Percentiles rank a stretch among this genome's conserved stretches.
Conservation (phyloP, 2,888 invertebrate species). For the Parnassius mnemosyne region DNA sequence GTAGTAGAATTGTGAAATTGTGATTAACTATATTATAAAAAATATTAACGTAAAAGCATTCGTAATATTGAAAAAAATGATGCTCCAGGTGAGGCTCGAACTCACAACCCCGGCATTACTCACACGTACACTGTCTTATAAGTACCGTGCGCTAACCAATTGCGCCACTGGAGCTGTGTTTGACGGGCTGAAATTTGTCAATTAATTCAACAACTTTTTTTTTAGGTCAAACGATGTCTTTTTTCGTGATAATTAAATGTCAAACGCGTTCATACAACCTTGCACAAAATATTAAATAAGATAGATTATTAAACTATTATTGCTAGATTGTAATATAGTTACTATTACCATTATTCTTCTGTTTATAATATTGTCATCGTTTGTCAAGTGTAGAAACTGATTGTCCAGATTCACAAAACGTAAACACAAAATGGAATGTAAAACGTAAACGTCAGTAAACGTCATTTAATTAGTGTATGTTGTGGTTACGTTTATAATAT, state of each 20-base stretch:
- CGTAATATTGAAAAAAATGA: constrained; percentile 51
- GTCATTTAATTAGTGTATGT: constrained; percentile 33
- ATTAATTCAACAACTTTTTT: constrained; percentile 37
- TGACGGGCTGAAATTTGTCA: constrained; percentile 44
- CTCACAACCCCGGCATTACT: constrained; percentile 99
- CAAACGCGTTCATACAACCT: constrained; percentile 15
- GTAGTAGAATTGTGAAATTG: no score
- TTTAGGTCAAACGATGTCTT: constrained; percentile 57
- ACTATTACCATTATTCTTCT: constrained; percentile 12
- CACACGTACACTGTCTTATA: constrained; percentile 97
- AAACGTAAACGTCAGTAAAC: constrained; percentile 43
- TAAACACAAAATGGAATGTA: constrained; percentile 65
- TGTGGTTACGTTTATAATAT: constrained; percentile 33
- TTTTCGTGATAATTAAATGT: constrained; percentile 47
- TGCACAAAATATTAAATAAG: neutral
- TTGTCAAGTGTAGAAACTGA: constrained; percentile 30
- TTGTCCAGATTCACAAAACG: constrained; percentile 36
- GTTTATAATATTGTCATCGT: constrained; percentile 13
- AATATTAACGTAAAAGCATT: neutral
- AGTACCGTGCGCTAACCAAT: constrained; percentile 99
- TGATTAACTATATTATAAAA: neutral
- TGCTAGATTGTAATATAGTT: constrained; percentile 8
- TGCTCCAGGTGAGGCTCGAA: constrained; percentile 99
- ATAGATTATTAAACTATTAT: neutral
- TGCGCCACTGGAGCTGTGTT: constrained; percentile 97